phyloP scores from a whole-genome alignment of 2,797 vertebrate species.

The Poliocrania exsul region DNA sequence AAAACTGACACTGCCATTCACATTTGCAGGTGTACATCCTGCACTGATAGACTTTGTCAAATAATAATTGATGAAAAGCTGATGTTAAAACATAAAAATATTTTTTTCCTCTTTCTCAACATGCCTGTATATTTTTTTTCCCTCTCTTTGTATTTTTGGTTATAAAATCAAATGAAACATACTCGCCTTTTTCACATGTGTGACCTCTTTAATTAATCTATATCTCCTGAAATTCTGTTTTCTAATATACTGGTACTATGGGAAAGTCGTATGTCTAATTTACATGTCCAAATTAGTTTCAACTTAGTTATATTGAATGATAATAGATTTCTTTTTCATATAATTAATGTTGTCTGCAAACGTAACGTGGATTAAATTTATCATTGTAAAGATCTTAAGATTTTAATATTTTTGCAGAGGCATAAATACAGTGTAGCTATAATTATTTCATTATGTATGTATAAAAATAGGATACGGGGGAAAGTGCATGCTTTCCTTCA shows the following conservation, averaged over 20 bases:
- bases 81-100: not conserved
- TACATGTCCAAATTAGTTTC: constrained; percentile 86
- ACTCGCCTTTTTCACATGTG: constrained; percentile 37
- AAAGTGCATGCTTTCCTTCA: constrained; percentile 83
- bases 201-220: constrained; percentile 69
- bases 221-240: constrained; percentile 48
- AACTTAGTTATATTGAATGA: constrained; percentile 82
- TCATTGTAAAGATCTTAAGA: constrained; percentile 84
- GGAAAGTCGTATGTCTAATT: constrained; percentile 78
- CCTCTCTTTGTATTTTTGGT: not conserved
- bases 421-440: constrained; percentile 82
- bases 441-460: constrained; percentile 88
- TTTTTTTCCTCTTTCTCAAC: not conserved
- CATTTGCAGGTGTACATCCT: not conserved
- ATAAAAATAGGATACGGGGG: constrained; percentile 83
- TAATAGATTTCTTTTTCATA: constrained; percentile 83
- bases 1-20: not conserved
- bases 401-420: constrained; percentile 83
- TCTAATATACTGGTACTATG: constrained; percentile 53
- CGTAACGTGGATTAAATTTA: constrained; percentile 80
- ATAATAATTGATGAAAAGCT: not conserved
- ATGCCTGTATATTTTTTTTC: not conserved
- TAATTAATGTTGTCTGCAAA: constrained; percentile 86
- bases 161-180: constrained; percentile 40
- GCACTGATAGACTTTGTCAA: not conserved